Conservation (phyloP, 2,113 vertebrate genomes). For the Tychaedon coryphoeus region DNA sequence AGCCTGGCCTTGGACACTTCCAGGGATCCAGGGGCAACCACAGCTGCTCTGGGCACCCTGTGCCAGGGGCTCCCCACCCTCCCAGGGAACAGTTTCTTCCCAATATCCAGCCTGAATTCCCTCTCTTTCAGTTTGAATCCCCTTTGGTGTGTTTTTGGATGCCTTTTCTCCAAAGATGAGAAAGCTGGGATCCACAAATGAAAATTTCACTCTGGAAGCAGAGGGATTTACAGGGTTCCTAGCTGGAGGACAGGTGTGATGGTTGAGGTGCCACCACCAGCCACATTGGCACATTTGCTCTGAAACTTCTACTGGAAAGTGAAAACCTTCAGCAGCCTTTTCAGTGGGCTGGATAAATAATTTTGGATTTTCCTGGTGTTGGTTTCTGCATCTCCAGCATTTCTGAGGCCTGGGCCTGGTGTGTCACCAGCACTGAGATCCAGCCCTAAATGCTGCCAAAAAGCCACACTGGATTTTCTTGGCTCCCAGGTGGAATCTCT, state of each 20-base stretch:
- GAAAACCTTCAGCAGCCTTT: background rate
- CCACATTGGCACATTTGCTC: background rate
- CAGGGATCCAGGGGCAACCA: background rate
- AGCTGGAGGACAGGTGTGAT: background rate
- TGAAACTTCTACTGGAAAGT: background rate
- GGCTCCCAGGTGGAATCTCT: background rate
- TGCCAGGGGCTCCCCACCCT: background rate
- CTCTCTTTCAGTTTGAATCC: background rate
- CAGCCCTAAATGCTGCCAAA: background rate
- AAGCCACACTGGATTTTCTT: fast-evolving
- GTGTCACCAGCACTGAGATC: fast-evolving
- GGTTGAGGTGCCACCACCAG: background rate
- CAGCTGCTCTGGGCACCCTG: background rate
- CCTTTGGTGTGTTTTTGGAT: background rate
- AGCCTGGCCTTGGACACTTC: background rate
- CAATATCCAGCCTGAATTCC: background rate
- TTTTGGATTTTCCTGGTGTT: background rate
- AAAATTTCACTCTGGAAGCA: background rate
- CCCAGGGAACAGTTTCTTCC: background rate
- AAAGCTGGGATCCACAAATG: background rate
- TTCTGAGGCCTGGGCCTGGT: background rate
- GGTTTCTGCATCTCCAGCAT: background rate
- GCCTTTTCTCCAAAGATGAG: background rate
- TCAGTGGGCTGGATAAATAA: background rate
- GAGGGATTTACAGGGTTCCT: background rate